These are phyloP conservation scores for Drosophila acutilabella DNA, from an alignment of 2,888 invertebrate species.

Conservation along the genomic window DNA sequence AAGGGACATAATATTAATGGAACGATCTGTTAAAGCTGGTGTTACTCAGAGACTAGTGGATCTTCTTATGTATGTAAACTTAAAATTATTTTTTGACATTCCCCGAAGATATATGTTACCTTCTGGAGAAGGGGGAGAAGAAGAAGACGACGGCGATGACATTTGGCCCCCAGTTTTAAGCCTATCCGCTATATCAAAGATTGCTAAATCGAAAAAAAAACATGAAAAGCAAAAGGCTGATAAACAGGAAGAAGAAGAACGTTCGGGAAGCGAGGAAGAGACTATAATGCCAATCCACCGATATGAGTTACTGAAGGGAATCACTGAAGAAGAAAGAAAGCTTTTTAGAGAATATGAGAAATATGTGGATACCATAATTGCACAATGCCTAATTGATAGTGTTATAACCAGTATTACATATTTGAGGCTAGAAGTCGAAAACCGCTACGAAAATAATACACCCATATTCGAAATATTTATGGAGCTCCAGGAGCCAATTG, in stretches of 20 bases:
- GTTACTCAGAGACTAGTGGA: conserved; percentile 87
- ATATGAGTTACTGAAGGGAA: conserved; percentile 60
- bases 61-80: conserved; percentile 88
- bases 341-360: conserved; percentile 86
- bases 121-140: conserved; percentile 54
- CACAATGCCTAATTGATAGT: conserved; percentile 86
- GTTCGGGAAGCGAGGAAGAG: conserved; percentile 47
- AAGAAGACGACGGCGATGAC: conserved; percentile 45
- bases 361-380: conserved; percentile 88
- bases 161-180: conserved; percentile 45
- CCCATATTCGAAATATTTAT: conserved; percentile 92
- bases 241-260: conserved; percentile 41
- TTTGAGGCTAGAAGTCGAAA: conserved; percentile 82
- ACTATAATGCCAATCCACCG: conserved; percentile 57
- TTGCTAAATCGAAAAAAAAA: conserved; percentile 40
- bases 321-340: conserved; percentile 65
- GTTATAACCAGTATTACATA: conserved; percentile 83
- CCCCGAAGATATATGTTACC: conserved; percentile 64
- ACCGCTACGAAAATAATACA: conserved; percentile 77
- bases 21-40: conserved; percentile 84
- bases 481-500: conserved; percentile 90
- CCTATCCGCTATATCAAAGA: conserved; percentile 44
- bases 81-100: conserved; percentile 89
- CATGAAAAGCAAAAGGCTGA: conserved; percentile 4
- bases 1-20: conserved; percentile 59